Evolutionary conservation across 1,140 invertebrate species (phyloP).

Genomic region (Drosophila nigromelanica): DNA sequence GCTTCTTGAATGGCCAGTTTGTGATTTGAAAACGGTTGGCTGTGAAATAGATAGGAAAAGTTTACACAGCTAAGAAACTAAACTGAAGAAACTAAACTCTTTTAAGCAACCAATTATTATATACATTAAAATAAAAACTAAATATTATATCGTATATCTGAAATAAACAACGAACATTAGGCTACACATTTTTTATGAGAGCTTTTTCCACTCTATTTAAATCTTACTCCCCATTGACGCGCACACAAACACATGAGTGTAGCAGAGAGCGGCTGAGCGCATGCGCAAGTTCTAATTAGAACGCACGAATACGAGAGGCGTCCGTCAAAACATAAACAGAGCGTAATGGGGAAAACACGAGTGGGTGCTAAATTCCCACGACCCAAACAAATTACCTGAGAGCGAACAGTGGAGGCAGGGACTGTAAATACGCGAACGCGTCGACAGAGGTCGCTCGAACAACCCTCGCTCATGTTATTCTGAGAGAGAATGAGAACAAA

Average conservation of each 20-base stretch:
- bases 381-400: constrained; percentile 36
- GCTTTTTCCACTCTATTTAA: constrained; percentile 15
- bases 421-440: constrained; percentile 29
- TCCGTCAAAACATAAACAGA: constrained; percentile 49
- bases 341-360: constrained; percentile 25
- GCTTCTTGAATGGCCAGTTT: neutral
- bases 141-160: neutral
- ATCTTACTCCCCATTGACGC: constrained; percentile 17
- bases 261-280: constrained; percentile 15
- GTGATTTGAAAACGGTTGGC: no score
- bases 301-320: constrained; percentile 25
- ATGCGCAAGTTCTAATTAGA: constrained; percentile 6
- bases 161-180: no score
- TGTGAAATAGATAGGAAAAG: no score
- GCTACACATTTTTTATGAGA: neutral
- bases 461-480: constrained; percentile 43
- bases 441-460: constrained; percentile 35
- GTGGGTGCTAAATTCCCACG: constrained; percentile 49
- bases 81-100: no score
- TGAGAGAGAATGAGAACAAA: constrained; percentile 39
- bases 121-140: no score
- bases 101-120: no score
- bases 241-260: neutral
- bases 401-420: constrained; percentile 15
- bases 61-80: no score